Evolutionary conservation across 1,140 invertebrate species (phyloP), one percentile per base, ranked within the genome.

Genomic region (Thereuonema tuberculata): DNA sequence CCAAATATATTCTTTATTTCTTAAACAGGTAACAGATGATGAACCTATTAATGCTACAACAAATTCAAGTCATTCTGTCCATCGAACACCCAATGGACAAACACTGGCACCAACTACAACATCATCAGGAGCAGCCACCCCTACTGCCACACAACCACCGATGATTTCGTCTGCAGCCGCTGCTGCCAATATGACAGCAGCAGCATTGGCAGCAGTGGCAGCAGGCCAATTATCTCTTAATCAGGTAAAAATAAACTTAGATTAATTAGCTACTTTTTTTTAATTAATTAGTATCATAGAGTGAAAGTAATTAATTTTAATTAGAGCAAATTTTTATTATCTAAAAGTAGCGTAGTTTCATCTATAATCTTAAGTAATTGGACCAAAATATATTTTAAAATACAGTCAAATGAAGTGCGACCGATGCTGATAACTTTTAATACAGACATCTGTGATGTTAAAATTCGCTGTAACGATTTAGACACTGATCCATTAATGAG

Each of bases 131-230:
- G 9, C 49, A 28, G 2, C 46, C 17, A 24, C 37, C n/a, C 9
- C 37, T 3, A 12, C 17, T 20, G 23, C 12, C 3, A 25, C 23
- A 28, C 27, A 26, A 3, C 26, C 48, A 3, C 59, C 5, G 26
- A 53, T 54, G 49, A 60, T 53, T 14, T 56, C 3, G 5, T 28
- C 25, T 3, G 5, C 59, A 2, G 56, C 59, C 2, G 49, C 68
- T 17, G 68, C 70, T 5, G 66, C 65, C 37, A 77, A 67, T 37
- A 75, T 78, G 24, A 77, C 80, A 59, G 81, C 82, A 1, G 81
- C 82, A 1, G 78, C 82, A 1, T 66, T 84, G 46, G 82, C 83
- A 20, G 72, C 72, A 29, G 76, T 85, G 37, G 75, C 82, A 61
- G 79, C 82, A n/a, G 76, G 81, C 25, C 82, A 82, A 58, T 66